phyloP scores from a whole-genome alignment of 35 echinoderm and acorn worm genomes.

The Ophiothrix spiculata region DNA sequence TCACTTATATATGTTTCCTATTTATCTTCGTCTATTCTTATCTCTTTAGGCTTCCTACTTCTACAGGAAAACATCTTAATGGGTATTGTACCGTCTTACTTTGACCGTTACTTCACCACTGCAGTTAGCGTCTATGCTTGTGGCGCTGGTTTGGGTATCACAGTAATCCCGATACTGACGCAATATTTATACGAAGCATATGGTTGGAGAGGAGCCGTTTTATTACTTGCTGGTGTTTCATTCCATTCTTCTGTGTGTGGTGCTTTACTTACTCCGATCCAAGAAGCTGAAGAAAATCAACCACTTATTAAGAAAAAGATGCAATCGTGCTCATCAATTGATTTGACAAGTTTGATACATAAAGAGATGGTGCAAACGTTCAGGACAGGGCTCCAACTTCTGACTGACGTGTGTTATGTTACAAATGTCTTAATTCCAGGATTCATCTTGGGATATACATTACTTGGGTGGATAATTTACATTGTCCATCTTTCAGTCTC shows the following conservation, averaged over 20 bases:
- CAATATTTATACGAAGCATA: background rate
- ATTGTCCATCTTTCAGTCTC: background rate
- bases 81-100: background rate
- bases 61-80: background rate
- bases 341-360: too few relatives aligned
- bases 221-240: background rate
- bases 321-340: too few relatives aligned
- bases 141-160: background rate
- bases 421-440: background rate
- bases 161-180: background rate
- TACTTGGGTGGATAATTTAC: background rate
- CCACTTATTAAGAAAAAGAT: too few relatives aligned
- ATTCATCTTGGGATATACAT: background rate
- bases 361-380: too few relatives aligned
- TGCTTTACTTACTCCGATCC: background rate
- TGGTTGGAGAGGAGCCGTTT: background rate
- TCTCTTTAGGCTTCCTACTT: background rate
- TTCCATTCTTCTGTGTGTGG: background rate
- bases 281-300: background rate
- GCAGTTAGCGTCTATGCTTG: background rate
- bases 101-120: background rate
- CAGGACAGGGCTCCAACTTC: background rate
- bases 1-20: too few relatives aligned
- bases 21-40: background rate
- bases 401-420: background rate